Base-by-base conservation (phyloP, 2,888 invertebrate species). In the Chymomyza fuscimana region DNA sequence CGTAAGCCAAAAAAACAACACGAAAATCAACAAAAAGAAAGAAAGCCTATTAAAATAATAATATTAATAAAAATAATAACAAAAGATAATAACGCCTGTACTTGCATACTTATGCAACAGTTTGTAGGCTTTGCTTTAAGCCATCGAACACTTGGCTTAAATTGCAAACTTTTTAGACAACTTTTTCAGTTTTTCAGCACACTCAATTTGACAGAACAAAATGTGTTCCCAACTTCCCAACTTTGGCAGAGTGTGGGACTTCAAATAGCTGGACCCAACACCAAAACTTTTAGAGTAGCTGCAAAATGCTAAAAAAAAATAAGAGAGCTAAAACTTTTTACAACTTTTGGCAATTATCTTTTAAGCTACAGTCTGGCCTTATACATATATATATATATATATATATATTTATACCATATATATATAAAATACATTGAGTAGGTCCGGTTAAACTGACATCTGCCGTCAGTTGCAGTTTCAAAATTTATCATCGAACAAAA, bases 281-380 rank as follows among this genome's bases (percentile, higher is more conserved):
- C 60, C 60, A 66, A 66, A 66, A 61, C 60, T 66, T 66, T 54
- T 54, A 16, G 52, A 15, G 51, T 51, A 15, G 19, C 40, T 36
- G 63, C 50, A 54, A 7, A 64, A 64, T 50, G 59, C 51, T 29
- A 50, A 63, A 40, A 58, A 52, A n/a, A 51, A 5, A 51, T 4
- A 25, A 25, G 2, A 69, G 60, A 62, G 69, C 51, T 29, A 74
- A 85, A 86, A 85, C 71, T 81, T 83, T 83, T 78, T 74, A 87
- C 81, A 88, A 88, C 87, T 88, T 88, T 88, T 85, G 81, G 88
- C 88, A 88, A 88, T 88, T 88, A 88, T 88, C 88, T 87, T 79
- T 74, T 77, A 81, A 84, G 87, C 82, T 78, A 73, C 69, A 72
- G 40, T 12, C 71, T 74, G 25, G 70, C 67, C 67, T 65, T 76